phyloP scores from a whole-genome alignment of 2,113 vertebrate species.

The Rhombomys opimus region DNA sequence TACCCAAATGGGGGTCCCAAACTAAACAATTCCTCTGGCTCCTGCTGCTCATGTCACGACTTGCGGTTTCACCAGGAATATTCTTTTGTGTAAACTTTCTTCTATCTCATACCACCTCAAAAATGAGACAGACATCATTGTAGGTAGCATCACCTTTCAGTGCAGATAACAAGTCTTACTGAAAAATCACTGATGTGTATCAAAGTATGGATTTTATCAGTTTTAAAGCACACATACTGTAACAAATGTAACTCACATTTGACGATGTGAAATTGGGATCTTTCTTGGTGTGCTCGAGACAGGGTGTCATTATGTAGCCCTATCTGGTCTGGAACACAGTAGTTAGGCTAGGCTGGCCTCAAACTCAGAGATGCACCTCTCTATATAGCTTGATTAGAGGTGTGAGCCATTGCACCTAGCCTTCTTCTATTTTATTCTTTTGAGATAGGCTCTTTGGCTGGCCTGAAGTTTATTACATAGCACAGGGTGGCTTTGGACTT shows the following conservation, averaged over 20 bases:
- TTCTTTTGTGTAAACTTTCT: background rate
- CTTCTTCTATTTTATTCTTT: background rate
- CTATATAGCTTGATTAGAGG: background rate
- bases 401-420: background rate
- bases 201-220: conserved; percentile 27
- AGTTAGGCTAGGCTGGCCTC: background rate
- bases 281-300: background rate
- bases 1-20: background rate
- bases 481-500: background rate
- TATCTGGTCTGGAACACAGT: background rate
- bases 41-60: background rate
- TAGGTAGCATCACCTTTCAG: conserved; percentile 43
- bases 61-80: background rate
- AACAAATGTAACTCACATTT: background rate
- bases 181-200: conserved; percentile 24
- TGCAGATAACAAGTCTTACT: conserved; percentile 14
- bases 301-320: background rate
- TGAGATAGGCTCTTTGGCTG: background rate
- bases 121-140: conserved; percentile 4
- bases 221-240: background rate
- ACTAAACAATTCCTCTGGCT: background rate
- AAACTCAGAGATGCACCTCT: background rate
- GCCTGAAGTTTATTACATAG: background rate
- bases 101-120: background rate
- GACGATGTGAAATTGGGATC: background rate